Base-by-base conservation (phyloP, 2,113 vertebrate species). In the Bos javanicus region DNA sequence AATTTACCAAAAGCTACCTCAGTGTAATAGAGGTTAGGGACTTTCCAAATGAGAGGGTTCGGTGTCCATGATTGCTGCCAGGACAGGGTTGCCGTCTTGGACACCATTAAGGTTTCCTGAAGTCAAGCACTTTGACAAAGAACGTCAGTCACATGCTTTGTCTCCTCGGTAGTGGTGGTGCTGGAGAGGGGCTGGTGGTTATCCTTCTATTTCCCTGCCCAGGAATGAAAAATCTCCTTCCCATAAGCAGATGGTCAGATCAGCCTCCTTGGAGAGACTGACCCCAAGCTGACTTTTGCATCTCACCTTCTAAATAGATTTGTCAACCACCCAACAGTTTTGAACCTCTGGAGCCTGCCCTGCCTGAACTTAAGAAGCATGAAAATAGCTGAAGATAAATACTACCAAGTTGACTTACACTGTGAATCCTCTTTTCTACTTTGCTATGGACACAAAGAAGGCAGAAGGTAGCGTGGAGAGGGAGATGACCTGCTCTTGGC, bases 231-330 rank as follows among this genome's bases (percentile, higher is more conserved):
- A 81, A n/a, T 33, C 43, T 50, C 62, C 10, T 52, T 81, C 64
- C 74, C 57, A 2, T 81, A 57, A 82, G 43, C 50, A 56, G 21
- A 88, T 16, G 5, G 52, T 60, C 43, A 48, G 64, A n/a, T 28
- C 43, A 80, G 46, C 67, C 43, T 94, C 33, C 91, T 78, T 10
- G 43, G 39, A 81, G 64, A 67, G 25, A 54, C 16, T 15, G 57
- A n/a, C 60, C 25, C 60, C 64, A 74, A 2, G 4, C 17, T 93
- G 12, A 56, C 71, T 76, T 90, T 86, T 90, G 17, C 25, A 43
- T 97, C 96, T 92, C 62, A 25, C 89, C 89, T 96, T 85, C 93
- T 85, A 50, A 94, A 95, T 4, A 87, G 93, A 89, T 96, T 97
- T 96, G 81, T 86, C 92, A 97, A 95, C 57, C 39, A 85, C 17